Percentiles rank a stretch among this genome's conserved stretches.
phyloP scores from a whole-genome alignment of 2,888 invertebrate species.

The Euplagia quadripunctaria region DNA sequence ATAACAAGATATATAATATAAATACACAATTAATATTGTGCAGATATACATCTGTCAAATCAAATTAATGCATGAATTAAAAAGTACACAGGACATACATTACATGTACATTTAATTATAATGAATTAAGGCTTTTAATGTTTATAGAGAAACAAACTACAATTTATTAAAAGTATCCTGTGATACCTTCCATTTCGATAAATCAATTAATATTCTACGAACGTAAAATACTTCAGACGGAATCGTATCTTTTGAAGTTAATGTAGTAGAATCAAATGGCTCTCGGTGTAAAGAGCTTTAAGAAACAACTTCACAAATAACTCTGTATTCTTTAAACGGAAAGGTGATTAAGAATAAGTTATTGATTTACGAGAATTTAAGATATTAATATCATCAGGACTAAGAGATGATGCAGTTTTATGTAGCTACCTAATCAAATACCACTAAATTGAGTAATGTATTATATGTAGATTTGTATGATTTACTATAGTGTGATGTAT shows the following conservation, averaged over 20 bases:
- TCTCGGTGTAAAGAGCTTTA: conserved; percentile 45
- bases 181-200: conserved; percentile 20
- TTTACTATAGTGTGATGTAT: too few species aligned
- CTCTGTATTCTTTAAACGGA: conserved; percentile 54
- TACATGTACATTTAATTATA: not conserved
- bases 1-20: too few species aligned
- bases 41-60: not conserved
- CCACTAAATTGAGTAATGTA: not conserved
- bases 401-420: too few species aligned
- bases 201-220: conserved; percentile 25
- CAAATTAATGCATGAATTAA: not conserved
- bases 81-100: not conserved
- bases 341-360: conserved; percentile 35
- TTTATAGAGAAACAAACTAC: not conserved
- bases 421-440: not conserved
- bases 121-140: not conserved
- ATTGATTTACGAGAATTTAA: conserved; percentile 23
- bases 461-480: too few species aligned
- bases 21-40: too few species aligned
- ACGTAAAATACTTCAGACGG: conserved; percentile 22
- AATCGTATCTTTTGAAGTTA: conserved; percentile 39
- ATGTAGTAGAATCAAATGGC: conserved; percentile 54
- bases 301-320: conserved; percentile 61
- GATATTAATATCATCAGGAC: not conserved
- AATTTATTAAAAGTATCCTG: not conserved